Evolutionary conservation across 2,113 vertebrate genomes (phyloP).

Genomic region (Toxostoma redivivum): DNA sequence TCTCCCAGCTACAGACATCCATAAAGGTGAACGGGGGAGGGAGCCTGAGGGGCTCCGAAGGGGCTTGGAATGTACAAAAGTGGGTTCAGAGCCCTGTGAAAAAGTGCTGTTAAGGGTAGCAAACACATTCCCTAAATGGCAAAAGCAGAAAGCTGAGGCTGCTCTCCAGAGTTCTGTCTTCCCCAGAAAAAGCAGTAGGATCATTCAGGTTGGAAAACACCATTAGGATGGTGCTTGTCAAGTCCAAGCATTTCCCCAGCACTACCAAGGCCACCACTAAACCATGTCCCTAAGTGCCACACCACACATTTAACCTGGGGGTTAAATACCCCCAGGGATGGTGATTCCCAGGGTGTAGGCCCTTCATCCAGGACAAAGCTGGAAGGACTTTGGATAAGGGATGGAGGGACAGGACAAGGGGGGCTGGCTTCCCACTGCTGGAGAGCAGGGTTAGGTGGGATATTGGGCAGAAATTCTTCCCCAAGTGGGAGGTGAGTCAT

Average conservation of each 20-base stretch:
- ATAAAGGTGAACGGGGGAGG: slow-evolving; percentile 70
- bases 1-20: slow-evolving; percentile 76
- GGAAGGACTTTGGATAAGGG: neutral
- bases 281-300: neutral
- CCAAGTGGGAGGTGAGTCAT: accelerated
- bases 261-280: neutral
- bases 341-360: neutral
- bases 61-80: neutral
- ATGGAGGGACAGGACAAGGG: neutral
- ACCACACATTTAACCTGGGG: too few species aligned
- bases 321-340: neutral
- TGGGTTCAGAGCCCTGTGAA: neutral
- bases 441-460: neutral
- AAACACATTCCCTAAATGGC: neutral
- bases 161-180: neutral
- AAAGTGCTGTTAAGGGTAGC: neutral
- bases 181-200: neutral
- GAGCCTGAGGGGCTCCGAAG: accelerated
- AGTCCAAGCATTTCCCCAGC: neutral
- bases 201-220: neutral
- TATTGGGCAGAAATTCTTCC: neutral
- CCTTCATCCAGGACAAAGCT: neutral
- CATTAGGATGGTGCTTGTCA: neutral
- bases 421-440: neutral
- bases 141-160: neutral